A percentile compares a stretch with the other conserved stretches of the same genome.
phyloP scores from a whole-genome alignment of 2,888 invertebrate genomes.

The Heteromurus nitidus region DNA sequence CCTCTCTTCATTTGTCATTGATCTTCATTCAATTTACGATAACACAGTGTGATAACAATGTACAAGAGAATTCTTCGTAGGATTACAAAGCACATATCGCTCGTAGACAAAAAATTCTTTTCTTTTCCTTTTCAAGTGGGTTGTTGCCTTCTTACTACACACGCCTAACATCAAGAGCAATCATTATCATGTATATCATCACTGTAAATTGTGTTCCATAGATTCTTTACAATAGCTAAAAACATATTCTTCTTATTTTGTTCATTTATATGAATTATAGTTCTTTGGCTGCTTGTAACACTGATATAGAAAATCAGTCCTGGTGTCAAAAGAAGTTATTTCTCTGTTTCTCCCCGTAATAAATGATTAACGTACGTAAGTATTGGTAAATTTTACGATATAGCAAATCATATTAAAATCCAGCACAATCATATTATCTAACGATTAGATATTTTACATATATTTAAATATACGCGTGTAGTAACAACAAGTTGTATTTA shows the following conservation, averaged over 20 bases:
- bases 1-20: constrained; percentile 4
- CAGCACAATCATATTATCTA: background rate
- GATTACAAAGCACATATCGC: constrained; percentile 31
- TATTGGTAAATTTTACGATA: no score
- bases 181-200: no score
- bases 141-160: no score
- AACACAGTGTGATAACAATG: constrained; percentile 13
- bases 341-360: no score
- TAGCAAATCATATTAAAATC: background rate
- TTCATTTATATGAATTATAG: constrained; percentile 10
- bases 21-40: background rate
- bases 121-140: no score
- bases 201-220: background rate
- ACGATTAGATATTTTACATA: no score
- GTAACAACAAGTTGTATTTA: constrained; percentile 3
- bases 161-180: background rate
- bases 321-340: no score
- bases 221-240: no score
- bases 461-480: background rate
- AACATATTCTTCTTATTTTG: no score
- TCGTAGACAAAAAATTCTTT: no score
- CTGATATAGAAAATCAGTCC: constrained; percentile 59
- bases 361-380: no score
- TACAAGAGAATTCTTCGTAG: constrained; percentile 20
- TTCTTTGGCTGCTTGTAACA: constrained; percentile 52